Evolutionary conservation across 2,797 vertebrate genomes (phyloP), one percentile per base, ranked within the genome.

Genomic region (Cossypha polioptera): DNA sequence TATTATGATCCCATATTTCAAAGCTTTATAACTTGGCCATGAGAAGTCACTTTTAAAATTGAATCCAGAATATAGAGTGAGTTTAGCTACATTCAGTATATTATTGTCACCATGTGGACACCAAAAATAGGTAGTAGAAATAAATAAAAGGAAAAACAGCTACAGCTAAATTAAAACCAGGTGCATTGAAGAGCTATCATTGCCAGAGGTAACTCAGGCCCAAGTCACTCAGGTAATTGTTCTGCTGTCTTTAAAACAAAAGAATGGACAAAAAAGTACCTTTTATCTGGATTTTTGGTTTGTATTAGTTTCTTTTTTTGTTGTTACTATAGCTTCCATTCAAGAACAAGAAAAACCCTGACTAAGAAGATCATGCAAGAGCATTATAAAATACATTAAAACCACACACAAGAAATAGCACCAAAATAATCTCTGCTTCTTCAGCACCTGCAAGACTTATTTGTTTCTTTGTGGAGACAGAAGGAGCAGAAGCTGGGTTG

Each of bases 21-120:
- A 93, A 80, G 67, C 69, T 53, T 94, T 95, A 63, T 79, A 89
- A 88, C 72, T 21, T 84, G 93, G 86, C 94, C 92, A 86, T 96
- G 94, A 96, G 96, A 97, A 97, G 96, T 96, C 89, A 79, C 77
- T 96, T 88, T 80, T 91, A 92, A 97, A 97, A 95, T 90, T 97
- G 73, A 97, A 96, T 90, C 84, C 74, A 96, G 86, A 92, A 90
- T 89, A 96, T 19, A 95, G 69, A 94, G 66, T 20, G 51, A 82
- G 35, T 94, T 96, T 94, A 94, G 59, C 48, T 40, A 28, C 24
- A 29, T 63, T 92, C 74, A 93, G 68, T 92, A 83, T 54, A 13
- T 83, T 72, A 74, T n/a, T 73, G 83, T 69, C 40, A 77, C 36
- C 38, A 73, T 51, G 45, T 69, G 7, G 65, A 74, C 82, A 88